Evolutionary conservation across 2,888 invertebrate genomes (phyloP), one percentile per base, ranked within the genome.

Genomic region (Cheilosia pagana): DNA sequence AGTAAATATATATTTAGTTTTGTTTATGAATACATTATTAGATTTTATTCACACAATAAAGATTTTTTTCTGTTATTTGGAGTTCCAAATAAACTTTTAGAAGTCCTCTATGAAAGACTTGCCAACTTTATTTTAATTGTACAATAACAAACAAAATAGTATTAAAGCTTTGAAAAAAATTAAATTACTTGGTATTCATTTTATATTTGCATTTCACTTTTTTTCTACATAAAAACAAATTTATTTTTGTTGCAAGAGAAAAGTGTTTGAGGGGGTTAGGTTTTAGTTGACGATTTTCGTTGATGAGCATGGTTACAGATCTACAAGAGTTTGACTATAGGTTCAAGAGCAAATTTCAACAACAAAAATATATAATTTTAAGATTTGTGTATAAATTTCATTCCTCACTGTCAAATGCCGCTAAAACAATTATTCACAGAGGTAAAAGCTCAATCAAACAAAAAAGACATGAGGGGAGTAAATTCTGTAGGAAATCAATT

Each of bases 1-100:
- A 79, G 75, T 79, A 67, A 76, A 81, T 75, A 67, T 71, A 76
- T 78, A 55, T 53, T 52, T 63, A 31, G 19, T 60, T 63, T 57
- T 21, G 48, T 74, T 62, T 70, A 52, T 52, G 48, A 67, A 72
- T 16, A 77, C 68, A 23, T 45, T 45, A 45, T 62, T 59, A 21
- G 52, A 48, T 57, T 55, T 67, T 59, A 16, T 71, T 77, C 52
- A 82, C 71, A 67, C 65, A 45, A 50, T 12, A 57, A 59, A 70
- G 50, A 25, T 62, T 39, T 16, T 53, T 25, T 25, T 12, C 12
- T 12, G 3, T 35, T 10, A 12, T 35, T 35, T 12, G 35, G 10
- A 12, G 3, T 12, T 35, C 35, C 10, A 35, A 35, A 10, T 12
- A 35, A 35, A 12, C 12, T 31, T 31, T 31, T 12, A 35, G 12